Conservation (phyloP, 2,797 vertebrate genomes). For the Tinamus major region DNA sequence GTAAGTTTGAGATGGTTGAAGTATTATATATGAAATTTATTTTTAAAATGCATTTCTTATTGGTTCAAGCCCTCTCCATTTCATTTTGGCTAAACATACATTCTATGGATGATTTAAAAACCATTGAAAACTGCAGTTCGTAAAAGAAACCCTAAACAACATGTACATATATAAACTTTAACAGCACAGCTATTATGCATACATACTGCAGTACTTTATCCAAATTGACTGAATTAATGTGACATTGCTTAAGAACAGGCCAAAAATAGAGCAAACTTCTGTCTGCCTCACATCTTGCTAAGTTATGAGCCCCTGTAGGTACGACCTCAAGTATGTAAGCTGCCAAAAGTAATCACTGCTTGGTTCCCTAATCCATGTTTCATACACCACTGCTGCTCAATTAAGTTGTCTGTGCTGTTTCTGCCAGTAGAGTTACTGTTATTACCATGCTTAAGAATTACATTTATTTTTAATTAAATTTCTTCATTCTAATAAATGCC, state of each 20-base stretch:
- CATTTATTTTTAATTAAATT: not conserved
- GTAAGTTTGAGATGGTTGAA: not conserved
- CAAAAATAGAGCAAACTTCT: slow-evolving; percentile 24
- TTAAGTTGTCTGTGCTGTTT: slow-evolving; percentile 40
- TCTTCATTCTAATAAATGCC: slow-evolving; percentile 14
- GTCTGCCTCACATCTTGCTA: slow-evolving; percentile 59
- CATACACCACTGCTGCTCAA: not conserved
- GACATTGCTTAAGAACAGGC: slow-evolving; percentile 33
- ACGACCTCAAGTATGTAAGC: slow-evolving; percentile 61
- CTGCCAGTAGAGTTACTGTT: not conserved
- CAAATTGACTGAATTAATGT: slow-evolving; percentile 40
- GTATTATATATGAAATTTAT: not conserved
- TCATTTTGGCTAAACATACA: slow-evolving; percentile 4
- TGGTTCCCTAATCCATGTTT: slow-evolving; percentile 59
- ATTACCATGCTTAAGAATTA: slow-evolving; percentile 16
- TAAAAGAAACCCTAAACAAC: not conserved
- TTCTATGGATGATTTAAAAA: slow-evolving; percentile 31
- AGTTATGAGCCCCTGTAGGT: slow-evolving; percentile 65
- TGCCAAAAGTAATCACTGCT: slow-evolving; percentile 64
- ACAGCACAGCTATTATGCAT: not conserved
- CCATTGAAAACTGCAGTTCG: not conserved
- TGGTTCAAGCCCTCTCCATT: not conserved
- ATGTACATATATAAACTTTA: not conserved
- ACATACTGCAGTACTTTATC: slow-evolving; percentile 4
- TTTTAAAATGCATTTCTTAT: not conserved